phyloP scores from a whole-genome alignment of 1,140 invertebrate genomes.

The Popillia japonica region DNA sequence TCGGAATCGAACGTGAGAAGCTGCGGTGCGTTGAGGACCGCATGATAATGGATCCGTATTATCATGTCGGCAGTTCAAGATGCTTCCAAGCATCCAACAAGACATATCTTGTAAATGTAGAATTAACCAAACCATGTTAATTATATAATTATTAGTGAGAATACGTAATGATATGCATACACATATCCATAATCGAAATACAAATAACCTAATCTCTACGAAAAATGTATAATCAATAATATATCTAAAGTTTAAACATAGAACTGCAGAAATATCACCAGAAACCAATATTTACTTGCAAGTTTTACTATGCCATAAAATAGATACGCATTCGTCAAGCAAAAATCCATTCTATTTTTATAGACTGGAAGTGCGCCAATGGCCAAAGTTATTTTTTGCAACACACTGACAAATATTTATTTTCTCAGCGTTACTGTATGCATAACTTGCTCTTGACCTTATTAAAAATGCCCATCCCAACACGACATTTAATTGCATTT shows the following conservation, averaged over 20 bases:
- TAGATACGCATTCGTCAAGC: not conserved
- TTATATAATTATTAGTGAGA: too few relatives aligned
- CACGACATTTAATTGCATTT: not conserved
- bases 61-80: too few relatives aligned
- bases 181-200: too few relatives aligned
- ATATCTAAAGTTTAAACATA: not conserved
- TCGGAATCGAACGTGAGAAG: too few relatives aligned
- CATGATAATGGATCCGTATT: too few relatives aligned
- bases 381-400: not conserved
- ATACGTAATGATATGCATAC: too few relatives aligned
- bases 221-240: too few relatives aligned
- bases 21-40: too few relatives aligned
- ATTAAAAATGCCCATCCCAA: not conserved
- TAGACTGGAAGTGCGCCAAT: not conserved
- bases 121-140: too few relatives aligned
- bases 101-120: too few relatives aligned
- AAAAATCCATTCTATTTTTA: conserved; percentile 15
- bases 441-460: conserved; percentile 10
- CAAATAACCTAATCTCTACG: too few relatives aligned
- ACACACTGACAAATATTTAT: conserved; percentile 13
- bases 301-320: not conserved
- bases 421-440: not conserved
- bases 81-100: too few relatives aligned
- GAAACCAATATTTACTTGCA: not conserved
- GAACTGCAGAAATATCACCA: not conserved